phyloP scores from a whole-genome alignment of 2,113 vertebrate genomes.

The Ia io region DNA sequence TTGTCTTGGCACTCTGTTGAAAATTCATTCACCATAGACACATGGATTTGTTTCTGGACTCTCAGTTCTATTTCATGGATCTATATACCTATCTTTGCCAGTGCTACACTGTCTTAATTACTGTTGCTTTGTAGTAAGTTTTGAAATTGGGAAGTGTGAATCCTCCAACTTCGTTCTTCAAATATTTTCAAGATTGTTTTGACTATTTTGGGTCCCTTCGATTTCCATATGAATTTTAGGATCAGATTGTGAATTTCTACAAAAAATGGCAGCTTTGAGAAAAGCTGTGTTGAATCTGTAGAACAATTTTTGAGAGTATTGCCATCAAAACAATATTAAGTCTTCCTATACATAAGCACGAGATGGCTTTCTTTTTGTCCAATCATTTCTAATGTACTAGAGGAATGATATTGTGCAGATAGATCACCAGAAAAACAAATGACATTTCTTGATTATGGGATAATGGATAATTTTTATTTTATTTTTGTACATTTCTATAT shows the following conservation, averaged over 20 bases:
- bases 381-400: background rate
- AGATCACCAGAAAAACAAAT: slow-evolving; percentile 14
- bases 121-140: background rate
- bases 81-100: background rate
- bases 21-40: background rate
- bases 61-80: background rate
- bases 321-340: background rate
- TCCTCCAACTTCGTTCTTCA: background rate
- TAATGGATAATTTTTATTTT: background rate
- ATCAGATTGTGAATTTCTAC: background rate
- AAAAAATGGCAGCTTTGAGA: background rate
- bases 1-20: background rate
- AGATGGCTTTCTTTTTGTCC: background rate
- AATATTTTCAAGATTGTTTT: background rate
- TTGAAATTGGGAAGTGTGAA: background rate
- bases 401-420: background rate
- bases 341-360: background rate
- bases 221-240: background rate
- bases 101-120: background rate
- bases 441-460: background rate
- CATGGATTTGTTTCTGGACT: background rate
- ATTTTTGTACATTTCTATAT: background rate
- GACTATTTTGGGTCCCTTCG: background rate
- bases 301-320: background rate
- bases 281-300: background rate